phyloP scores from a whole-genome alignment of 2,797 vertebrate species.

The Sciurus carolinensis region DNA sequence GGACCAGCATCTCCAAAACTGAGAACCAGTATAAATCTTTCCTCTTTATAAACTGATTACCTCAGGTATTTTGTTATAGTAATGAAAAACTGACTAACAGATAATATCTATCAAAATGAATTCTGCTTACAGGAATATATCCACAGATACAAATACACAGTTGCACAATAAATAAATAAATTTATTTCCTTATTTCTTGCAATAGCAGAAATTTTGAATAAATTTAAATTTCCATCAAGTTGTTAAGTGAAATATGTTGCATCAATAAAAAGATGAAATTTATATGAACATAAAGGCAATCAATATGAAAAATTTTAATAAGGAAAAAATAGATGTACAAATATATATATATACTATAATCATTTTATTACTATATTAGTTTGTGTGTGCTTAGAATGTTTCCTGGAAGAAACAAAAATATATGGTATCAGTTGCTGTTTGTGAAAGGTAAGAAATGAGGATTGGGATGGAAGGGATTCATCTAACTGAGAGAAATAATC shows the following conservation, averaged over 20 bases:
- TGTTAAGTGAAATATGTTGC: not conserved
- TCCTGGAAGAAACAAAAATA: not conserved
- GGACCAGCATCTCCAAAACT: no score
- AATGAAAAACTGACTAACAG: not conserved
- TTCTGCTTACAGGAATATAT: not conserved
- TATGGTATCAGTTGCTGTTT: not conserved
- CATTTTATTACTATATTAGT: not conserved
- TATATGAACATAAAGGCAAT: not conserved
- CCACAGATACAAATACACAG: not conserved
- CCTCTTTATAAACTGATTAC: no score
- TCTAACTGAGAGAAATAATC: not conserved
- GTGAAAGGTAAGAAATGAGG: not conserved
- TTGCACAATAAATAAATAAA: not conserved
- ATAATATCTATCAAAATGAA: not conserved
- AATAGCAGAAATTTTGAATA: not conserved
- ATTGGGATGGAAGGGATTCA: not conserved
- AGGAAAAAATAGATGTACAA: not conserved
- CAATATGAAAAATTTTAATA: not conserved
- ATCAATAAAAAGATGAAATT: not conserved
- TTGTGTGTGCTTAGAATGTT: not conserved
- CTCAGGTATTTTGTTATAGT: no score
- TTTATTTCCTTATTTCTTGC: not conserved
- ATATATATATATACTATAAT: not conserved
- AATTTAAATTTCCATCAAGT: not conserved
- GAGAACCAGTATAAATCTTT: no score